phyloP scores from a whole-genome alignment of 1,140 invertebrate species.

The Brachionus plicatilis region DNA sequence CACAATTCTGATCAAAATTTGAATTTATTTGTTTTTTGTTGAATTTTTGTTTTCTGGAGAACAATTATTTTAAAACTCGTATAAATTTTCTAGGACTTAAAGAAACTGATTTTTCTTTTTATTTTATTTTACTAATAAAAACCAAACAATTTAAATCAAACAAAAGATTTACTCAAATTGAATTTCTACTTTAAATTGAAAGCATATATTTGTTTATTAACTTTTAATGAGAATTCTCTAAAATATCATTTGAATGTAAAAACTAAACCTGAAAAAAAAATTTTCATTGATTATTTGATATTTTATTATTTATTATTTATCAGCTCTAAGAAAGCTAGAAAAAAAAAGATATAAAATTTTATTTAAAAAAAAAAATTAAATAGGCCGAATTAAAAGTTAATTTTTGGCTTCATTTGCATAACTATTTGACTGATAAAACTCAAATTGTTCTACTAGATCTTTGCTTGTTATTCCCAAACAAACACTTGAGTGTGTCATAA shows the following conservation, averaged over 20 bases:
- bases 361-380: neutral
- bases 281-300: neutral
- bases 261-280: neutral
- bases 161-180: neutral
- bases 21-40: no score
- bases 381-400: neutral
- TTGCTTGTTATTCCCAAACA: neutral
- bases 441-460: conserved; percentile 12
- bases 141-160: neutral
- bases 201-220: neutral
- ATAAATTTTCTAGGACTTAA: neutral
- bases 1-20: no score
- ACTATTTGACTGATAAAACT: conserved; percentile 11
- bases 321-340: neutral
- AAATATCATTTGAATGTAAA: neutral
- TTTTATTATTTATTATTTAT: neutral
- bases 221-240: neutral
- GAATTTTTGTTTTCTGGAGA: neutral
- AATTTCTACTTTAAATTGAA: neutral
- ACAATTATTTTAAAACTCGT: neutral
- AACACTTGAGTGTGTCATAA: conserved; percentile 8
- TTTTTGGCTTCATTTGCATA: neutral
- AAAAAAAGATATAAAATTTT: neutral
- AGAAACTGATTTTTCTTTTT: neutral
- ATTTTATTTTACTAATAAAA: neutral